Evolutionary conservation across 2,113 vertebrate species (phyloP).

Genomic region (Hassar affinis): DNA sequence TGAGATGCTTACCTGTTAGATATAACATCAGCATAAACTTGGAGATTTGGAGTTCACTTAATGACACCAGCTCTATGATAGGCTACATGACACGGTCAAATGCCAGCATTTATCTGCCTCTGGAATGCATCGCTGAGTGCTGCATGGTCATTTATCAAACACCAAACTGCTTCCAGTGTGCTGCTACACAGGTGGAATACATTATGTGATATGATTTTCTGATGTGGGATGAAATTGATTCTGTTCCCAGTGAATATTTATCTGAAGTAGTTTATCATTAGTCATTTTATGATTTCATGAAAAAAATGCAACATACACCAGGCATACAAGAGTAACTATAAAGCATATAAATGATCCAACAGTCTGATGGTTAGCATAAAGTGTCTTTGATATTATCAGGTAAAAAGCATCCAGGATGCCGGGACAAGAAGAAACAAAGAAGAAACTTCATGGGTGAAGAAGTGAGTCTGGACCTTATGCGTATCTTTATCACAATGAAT

Average conservation of each 20-base stretch:
- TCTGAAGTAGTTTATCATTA: too few relatives aligned
- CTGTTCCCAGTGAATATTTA: neutral
- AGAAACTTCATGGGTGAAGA: conserved; percentile 90
- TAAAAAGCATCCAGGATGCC: conserved; percentile 96
- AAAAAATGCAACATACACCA: too few relatives aligned
- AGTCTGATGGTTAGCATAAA: neutral
- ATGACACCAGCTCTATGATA: conserved; percentile 33
- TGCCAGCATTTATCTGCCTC: conserved; percentile 56
- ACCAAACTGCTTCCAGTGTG: neutral
- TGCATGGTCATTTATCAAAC: conserved; percentile 6
- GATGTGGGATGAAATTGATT: too few relatives aligned
- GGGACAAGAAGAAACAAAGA: conserved; percentile 80
- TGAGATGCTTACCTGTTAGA: conserved; percentile 48
- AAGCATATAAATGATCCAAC: neutral
- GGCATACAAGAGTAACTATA: neutral
- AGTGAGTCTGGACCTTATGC: conserved; percentile 84
- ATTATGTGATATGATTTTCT: neutral
- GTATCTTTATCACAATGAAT: conserved; percentile 99
- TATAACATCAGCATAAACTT: conserved; percentile 58
- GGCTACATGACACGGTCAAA: conserved; percentile 42
- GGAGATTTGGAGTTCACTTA: conserved; percentile 50
- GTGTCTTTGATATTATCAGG: conserved; percentile 66
- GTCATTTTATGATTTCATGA: too few relatives aligned
- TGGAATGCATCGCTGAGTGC: conserved; percentile 27
- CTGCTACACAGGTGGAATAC: neutral